These are phyloP conservation scores for Xiphorhynchus elegans DNA, from an alignment of 2,113 vertebrate species.

Conservation along the genomic window DNA sequence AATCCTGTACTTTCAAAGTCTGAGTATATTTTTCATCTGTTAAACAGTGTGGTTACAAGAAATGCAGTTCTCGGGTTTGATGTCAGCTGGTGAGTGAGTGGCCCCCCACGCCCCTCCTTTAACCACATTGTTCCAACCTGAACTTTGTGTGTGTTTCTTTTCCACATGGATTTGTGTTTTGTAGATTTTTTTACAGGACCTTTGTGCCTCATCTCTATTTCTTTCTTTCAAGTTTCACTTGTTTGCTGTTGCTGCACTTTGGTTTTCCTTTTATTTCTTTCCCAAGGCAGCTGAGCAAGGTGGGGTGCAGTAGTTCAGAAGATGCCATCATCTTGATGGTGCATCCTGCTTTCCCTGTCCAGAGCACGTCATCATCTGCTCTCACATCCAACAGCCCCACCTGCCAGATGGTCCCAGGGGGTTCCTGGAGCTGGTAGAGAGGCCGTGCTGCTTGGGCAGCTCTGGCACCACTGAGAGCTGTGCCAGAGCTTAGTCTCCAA, in stretches of 20 bases:
- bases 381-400: not conserved
- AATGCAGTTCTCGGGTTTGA: not conserved
- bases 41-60: not conserved
- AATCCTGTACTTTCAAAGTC: not conserved
- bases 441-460: not conserved
- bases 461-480: not conserved
- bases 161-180: not conserved
- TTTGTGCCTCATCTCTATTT: not conserved
- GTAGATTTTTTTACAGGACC: not conserved
- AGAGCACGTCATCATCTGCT: not conserved
- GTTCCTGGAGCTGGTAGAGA: not conserved
- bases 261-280: not conserved
- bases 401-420: not conserved
- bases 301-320: not conserved
- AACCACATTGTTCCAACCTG: not conserved
- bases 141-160: not conserved
- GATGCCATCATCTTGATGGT: accelerated
- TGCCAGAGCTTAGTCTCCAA: not conserved
- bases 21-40: not conserved
- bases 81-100: not conserved
- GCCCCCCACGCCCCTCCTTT: accelerated
- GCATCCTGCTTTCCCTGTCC: not conserved
- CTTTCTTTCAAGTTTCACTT: not conserved
- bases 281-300: not conserved
- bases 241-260: not conserved